Evolutionary conservation across 1,140 invertebrate species (phyloP).

Genomic region (Sycophila sp.): DNA sequence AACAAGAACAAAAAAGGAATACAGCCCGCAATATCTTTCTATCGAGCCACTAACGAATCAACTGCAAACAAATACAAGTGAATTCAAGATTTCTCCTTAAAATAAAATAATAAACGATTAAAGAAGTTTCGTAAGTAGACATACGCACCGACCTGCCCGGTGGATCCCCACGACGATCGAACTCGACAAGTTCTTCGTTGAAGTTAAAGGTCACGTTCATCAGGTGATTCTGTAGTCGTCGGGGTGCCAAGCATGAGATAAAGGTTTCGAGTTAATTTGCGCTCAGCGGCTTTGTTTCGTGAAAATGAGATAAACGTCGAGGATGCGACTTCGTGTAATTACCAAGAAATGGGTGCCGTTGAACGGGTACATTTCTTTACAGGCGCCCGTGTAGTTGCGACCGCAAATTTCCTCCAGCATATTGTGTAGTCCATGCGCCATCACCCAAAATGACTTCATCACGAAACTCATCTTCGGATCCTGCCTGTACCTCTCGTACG

Average conservation of each 20-base stretch:
- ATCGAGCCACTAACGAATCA: too few relatives aligned
- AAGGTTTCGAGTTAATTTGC: too few relatives aligned
- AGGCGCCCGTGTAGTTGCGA: slow-evolving; percentile 64
- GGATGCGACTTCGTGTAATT: not conserved
- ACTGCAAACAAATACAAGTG: not conserved
- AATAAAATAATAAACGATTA: not conserved
- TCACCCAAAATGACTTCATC: slow-evolving; percentile 77
- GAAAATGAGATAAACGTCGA: too few relatives aligned
- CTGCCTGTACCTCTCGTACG: slow-evolving; percentile 69
- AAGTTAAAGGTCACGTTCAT: slow-evolving; percentile 82
- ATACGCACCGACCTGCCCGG: slow-evolving; percentile 77
- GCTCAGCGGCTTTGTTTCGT: too few relatives aligned
- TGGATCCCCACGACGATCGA: slow-evolving; percentile 85
- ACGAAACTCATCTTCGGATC: slow-evolving; percentile 84
- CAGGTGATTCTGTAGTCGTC: slow-evolving; percentile 78
- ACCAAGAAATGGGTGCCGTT: slow-evolving; percentile 73
- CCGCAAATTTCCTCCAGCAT: slow-evolving; percentile 68
- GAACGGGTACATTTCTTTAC: slow-evolving; percentile 72
- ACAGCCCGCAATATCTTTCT: too few relatives aligned
- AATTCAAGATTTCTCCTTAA: not conserved
- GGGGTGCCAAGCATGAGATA: not conserved
- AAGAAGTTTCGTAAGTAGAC: slow-evolving; percentile 40
- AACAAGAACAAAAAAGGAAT: too few relatives aligned
- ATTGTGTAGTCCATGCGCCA: slow-evolving; percentile 73
- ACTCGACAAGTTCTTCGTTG: slow-evolving; percentile 76